phyloP scores from a whole-genome alignment of 2,888 invertebrate species.

The Melanotus villosus region DNA sequence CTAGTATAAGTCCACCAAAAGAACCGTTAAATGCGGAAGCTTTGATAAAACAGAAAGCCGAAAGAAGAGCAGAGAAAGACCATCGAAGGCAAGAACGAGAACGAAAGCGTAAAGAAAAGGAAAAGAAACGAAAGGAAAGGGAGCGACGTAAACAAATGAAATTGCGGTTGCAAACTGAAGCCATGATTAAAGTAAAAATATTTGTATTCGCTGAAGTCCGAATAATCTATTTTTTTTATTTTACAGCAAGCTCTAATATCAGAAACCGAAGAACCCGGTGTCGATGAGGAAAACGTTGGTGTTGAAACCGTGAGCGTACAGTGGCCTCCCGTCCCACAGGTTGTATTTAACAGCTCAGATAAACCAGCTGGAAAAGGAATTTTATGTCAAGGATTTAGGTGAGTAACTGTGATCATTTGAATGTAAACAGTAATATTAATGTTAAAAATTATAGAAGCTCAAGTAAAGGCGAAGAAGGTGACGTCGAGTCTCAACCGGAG shows the following conservation, averaged over 20 bases:
- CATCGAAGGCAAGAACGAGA: conserved; percentile 64
- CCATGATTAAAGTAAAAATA: conserved; percentile 66
- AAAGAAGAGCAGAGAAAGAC: conserved; percentile 64
- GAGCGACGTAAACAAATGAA: conserved; percentile 64
- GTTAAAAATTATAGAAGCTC: too few species aligned
- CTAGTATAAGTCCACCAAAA: neutral
- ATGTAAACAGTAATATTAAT: too few species aligned
- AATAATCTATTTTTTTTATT: too few species aligned
- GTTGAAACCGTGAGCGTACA: conserved; percentile 51
- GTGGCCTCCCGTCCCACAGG: conserved; percentile 62
- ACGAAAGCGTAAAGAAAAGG: conserved; percentile 64
- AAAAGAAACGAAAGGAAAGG: conserved; percentile 63
- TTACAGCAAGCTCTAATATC: conserved; percentile 50
- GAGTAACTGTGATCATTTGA: conserved; percentile 1
- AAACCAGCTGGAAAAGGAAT: conserved; percentile 73
- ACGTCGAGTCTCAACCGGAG: conserved; percentile 1
- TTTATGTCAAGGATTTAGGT: conserved; percentile 68
- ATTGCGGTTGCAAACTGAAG: conserved; percentile 65
- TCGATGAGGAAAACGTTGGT: conserved; percentile 51
- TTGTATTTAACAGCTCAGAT: conserved; percentile 58
- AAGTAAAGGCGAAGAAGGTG: neutral
- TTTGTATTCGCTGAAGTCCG: neutral
- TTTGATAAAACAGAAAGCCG: conserved; percentile 61
- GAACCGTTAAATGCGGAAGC: conserved; percentile 57
- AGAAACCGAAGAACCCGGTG: conserved; percentile 51